Base-by-base conservation (phyloP, 2,888 invertebrate genomes). In the Drosophila anceps region DNA sequence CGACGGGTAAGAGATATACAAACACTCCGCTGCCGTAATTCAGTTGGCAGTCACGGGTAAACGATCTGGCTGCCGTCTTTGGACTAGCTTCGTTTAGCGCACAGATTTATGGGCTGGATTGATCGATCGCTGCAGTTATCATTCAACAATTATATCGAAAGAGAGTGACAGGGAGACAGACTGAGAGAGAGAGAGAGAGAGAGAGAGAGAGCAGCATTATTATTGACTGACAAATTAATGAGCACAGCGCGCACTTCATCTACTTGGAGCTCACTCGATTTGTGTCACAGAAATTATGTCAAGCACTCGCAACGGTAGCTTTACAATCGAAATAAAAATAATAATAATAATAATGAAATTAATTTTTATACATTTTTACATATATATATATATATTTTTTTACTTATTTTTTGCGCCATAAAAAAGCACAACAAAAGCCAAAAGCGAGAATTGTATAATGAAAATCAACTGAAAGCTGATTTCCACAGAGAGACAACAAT, bases 211-310 rank as follows among this genome's bases (percentile, higher is more conserved):
- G 12, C 1, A n/a, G 63, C 67, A 55, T 81, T 81, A 82, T 82
- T 78, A 88, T 85, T 85, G 85, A 85, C 82, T 85, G 85, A 85
- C 86, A 84, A 88, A 85, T 87, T 85, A 87, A 87, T 74, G 85
- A 82, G 79, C 69, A 48, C 62, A 54, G 27, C 24, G 46, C 55
- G 53, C 63, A 75, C 75, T 70, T 75, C 67, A 70, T 75, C 57
- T 55, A 62, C 66, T 44, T 37, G 50, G 33, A 18, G 37, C 43
- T 60, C 67, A 46, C 46, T 51, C 72, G 67, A 79, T 70, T 82
- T 73, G 85, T 70, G 82, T 85, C 81, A 72, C 70, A 51, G 71
- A 76, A 89, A 89, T 73, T 59, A 88, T 84, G 84, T 84, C 84
- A 84, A 88, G 83, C 90, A 75, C 73, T 87, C 69, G 50, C 39